phyloP scores from a whole-genome alignment of 2,113 vertebrate species.

The Microtus oregoni region DNA sequence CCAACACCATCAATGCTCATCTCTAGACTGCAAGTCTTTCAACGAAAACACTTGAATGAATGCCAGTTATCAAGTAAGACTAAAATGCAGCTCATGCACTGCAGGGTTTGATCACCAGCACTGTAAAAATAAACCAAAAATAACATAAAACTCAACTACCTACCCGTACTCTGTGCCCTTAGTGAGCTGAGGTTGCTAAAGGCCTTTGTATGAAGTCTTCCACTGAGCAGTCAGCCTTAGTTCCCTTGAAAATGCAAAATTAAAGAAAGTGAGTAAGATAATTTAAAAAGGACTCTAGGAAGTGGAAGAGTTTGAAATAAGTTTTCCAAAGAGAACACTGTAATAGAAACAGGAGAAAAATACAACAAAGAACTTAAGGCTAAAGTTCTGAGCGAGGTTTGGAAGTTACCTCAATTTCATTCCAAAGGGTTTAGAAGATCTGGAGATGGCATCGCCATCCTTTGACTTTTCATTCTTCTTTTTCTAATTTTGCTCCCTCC shows the following conservation, averaged over 20 bases:
- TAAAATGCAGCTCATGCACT: neutral
- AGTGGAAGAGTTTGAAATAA: neutral
- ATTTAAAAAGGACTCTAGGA: neutral
- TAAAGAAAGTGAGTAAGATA: neutral
- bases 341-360: neutral
- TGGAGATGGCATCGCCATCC: slow-evolving; percentile 48
- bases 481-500: slow-evolving; percentile 64
- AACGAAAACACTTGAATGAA: neutral
- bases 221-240: neutral
- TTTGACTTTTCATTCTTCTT: slow-evolving; percentile 67
- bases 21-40: neutral
- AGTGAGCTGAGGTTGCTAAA: neutral
- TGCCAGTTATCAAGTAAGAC: neutral
- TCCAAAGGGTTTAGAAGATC: slow-evolving; percentile 52
- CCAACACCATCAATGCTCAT: neutral
- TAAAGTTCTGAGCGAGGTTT: slow-evolving; percentile 1
- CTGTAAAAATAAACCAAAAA: neutral
- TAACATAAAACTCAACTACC: neutral
- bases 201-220: neutral
- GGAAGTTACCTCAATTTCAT: slow-evolving; percentile 46
- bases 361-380: neutral
- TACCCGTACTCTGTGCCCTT: neutral
- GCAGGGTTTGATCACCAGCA: neutral
- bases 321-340: neutral
- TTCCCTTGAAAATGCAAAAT: neutral